These are phyloP conservation scores for Zelleria hepariella DNA, from an alignment of 2,888 invertebrate genomes.

Conservation along the genomic window DNA sequence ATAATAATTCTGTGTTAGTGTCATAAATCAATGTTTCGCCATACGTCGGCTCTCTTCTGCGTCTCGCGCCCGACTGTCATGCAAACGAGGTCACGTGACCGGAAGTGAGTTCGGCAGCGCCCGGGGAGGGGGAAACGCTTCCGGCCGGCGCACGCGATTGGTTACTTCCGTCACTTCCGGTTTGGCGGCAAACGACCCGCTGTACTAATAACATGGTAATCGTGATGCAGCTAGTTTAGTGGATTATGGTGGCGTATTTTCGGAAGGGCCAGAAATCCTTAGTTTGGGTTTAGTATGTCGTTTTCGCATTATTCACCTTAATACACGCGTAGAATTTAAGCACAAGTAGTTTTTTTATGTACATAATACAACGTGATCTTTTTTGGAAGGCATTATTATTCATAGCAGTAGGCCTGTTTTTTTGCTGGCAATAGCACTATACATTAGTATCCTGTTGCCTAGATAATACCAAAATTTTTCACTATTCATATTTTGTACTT, in stretches of 20 bases:
- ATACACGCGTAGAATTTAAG: no score
- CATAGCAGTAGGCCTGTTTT: no score
- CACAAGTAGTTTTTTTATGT: no score
- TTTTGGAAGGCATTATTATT: no score
- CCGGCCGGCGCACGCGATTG: constrained; percentile 66
- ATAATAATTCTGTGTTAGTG: background rate
- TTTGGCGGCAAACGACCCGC: constrained; percentile 45
- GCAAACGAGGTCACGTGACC: constrained; percentile 71
- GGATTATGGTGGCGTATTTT: constrained; percentile 30
- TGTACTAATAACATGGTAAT: constrained; percentile 58
- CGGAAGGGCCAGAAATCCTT: background rate
- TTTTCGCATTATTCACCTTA: no score
- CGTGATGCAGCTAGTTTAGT: constrained; percentile 64
- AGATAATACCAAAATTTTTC: no score
- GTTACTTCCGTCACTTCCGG: constrained; percentile 50
- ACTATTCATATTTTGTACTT: no score
- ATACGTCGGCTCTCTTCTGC: constrained; percentile 41
- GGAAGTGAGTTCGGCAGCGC: constrained; percentile 57
- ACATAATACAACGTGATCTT: no score
- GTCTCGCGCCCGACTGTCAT: constrained; percentile 53
- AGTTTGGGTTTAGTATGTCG: background rate
- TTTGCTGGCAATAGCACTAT: no score
- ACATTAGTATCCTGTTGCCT: no score
- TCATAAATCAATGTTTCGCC: constrained; percentile 11
- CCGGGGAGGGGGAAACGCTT: constrained; percentile 45